These are phyloP conservation scores for Drosophila nr. perissopoda DNA, from an alignment of 2,888 invertebrate genomes.

Conservation along the genomic window DNA sequence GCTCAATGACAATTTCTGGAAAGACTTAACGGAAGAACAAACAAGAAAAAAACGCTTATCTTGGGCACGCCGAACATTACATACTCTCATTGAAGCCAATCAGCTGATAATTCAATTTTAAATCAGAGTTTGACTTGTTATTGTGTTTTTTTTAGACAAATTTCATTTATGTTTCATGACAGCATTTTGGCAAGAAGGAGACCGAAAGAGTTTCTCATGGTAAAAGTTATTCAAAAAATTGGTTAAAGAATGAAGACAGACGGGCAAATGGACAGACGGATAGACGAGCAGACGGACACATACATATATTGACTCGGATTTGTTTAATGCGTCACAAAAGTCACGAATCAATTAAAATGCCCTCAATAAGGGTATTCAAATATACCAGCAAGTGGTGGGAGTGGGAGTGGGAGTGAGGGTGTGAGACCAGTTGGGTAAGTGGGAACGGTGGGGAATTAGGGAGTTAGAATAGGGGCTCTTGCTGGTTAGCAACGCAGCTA, in stretches of 20 bases:
- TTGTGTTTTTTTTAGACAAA: neutral
- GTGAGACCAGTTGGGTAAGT: neutral
- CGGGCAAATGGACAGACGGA: neutral
- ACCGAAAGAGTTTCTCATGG: too few relatives aligned
- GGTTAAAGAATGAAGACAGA: neutral
- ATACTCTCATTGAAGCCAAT: neutral
- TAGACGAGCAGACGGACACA: neutral
- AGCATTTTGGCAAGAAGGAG: too few relatives aligned
- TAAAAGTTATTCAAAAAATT: neutral
- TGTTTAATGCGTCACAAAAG: neutral
- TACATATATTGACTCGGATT: neutral
- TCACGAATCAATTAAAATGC: neutral
- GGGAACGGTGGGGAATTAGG: neutral
- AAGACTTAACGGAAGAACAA: conserved; percentile 20
- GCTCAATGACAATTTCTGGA: conserved; percentile 65
- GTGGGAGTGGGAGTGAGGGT: neutral
- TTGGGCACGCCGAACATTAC: neutral
- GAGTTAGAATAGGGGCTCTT: conserved; percentile 25
- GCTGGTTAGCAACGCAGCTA: conserved; percentile 40
- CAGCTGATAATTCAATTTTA: neutral
- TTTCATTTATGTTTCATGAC: neutral
- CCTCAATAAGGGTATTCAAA: neutral
- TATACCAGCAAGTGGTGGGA: neutral
- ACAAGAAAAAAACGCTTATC: neutral
- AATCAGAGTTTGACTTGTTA: neutral